Percentiles rank a stretch among this genome's conserved stretches.
Evolutionary conservation across 2,888 invertebrate genomes (phyloP).

Genomic region (Lycaena phlaeas): DNA sequence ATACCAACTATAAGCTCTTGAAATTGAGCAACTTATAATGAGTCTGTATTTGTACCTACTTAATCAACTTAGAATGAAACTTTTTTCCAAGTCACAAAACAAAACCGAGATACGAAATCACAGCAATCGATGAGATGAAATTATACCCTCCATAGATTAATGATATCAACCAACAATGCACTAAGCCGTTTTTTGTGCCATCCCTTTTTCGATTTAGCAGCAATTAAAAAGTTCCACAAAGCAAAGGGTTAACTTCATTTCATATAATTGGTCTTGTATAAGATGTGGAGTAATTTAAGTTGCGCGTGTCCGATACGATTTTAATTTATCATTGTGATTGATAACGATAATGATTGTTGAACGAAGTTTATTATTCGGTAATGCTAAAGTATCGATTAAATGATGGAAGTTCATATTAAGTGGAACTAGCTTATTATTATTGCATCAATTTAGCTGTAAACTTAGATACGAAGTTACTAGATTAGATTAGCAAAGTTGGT

Average conservation of each 20-base stretch:
- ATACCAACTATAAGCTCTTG: too few relatives aligned
- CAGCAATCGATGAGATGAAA: conserved; percentile 36
- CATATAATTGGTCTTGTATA: conserved; percentile 49
- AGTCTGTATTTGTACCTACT: too few relatives aligned
- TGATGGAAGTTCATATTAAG: too few relatives aligned
- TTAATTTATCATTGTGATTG: neutral
- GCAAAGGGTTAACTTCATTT: conserved; percentile 62
- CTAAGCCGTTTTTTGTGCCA: conserved; percentile 39
- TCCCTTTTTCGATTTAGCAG: conserved; percentile 63
- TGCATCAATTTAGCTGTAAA: too few relatives aligned
- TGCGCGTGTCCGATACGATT: neutral
- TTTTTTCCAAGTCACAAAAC: conserved; percentile 8
- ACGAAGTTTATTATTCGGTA: too few relatives aligned
- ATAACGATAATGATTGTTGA: neutral
- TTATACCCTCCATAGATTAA: conserved; percentile 59
- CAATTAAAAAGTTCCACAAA: conserved; percentile 66
- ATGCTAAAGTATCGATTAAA: too few relatives aligned
- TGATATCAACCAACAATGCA: conserved; percentile 45
- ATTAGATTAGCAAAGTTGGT: too few relatives aligned
- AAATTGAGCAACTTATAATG: too few relatives aligned
- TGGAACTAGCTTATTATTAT: too few relatives aligned
- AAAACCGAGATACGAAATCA: conserved; percentile 20
- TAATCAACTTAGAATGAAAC: too few relatives aligned
- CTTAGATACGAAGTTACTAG: too few relatives aligned
- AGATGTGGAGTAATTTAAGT: conserved; percentile 3